Evolutionary conservation across 1,140 invertebrate genomes (phyloP), one percentile per base, ranked within the genome.

Genomic region (Cydia strobilella): DNA sequence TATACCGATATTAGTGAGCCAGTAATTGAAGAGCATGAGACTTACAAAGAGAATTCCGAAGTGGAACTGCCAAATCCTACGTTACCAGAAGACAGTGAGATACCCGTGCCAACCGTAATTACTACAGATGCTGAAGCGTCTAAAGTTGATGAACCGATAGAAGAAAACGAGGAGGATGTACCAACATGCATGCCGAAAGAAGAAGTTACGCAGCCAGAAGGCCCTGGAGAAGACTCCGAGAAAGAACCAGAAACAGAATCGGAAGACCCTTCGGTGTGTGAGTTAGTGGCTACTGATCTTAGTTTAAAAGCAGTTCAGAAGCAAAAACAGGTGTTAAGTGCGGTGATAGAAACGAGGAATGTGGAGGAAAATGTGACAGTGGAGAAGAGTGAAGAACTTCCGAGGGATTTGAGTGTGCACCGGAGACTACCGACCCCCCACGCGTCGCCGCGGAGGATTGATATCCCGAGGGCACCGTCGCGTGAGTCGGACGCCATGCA

Each of bases 401-500:
- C 94, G 73, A 94, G 93, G 87, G 94, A 95, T 84, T 82, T 94
- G 76, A 94, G 91, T 77, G 93, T 94, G 75, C 94, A 94, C 76
- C 93, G 93, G 84, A 90, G 89, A 80, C 66, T 90, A 72, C 90
- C 91, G 10, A 93, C 91, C 27, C 90, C 90, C 75, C 86, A 89
- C 74, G 87, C 91, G 59, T 92, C 93, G 20, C 93, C 91, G 73
- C 80, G 88, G 69, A 80, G 91, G 72, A 86, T 83, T 73, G 89
- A 91, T 25, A 85, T 92, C 78, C 93, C 93, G 3, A 87, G 94
- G 48, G 94, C 94, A 48, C 91, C 93, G 3, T 95, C 95, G 0
- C 93, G 94, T 74, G 94, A 94, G 76, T 95, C 95, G 0, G 94
- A 95, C 74, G 94, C 95, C 13, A 94, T 94, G 84, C 94, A 95